phyloP scores from a whole-genome alignment of 2,113 vertebrate genomes.

The Columba janthina region DNA sequence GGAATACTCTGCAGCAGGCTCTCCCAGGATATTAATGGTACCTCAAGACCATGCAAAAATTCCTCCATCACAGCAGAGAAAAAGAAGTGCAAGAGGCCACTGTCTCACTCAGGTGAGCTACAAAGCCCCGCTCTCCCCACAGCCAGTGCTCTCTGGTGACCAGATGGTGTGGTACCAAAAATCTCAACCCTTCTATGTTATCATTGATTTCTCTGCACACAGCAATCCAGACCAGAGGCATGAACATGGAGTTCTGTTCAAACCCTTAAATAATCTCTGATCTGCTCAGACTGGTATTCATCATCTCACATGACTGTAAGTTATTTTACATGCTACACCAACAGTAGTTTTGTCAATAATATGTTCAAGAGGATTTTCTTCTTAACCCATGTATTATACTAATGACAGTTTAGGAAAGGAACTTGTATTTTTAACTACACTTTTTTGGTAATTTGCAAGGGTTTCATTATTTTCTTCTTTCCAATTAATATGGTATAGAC shows the following conservation, averaged over 20 bases:
- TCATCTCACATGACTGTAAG: neutral
- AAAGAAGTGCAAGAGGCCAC: neutral
- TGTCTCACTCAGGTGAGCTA: neutral
- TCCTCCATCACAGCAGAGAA: neutral
- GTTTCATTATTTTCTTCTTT: conserved; percentile 34
- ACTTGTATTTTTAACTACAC: neutral
- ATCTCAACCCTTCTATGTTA: neutral
- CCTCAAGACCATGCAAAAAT: neutral
- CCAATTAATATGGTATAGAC: neutral
- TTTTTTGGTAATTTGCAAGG: neutral
- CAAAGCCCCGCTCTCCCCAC: neutral
- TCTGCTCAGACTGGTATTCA: neutral
- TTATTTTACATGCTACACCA: neutral
- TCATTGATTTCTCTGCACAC: neutral
- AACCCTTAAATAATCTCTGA: neutral
- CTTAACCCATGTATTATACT: neutral
- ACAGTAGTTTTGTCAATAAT: neutral
- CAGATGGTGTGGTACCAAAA: neutral
- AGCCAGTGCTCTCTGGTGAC: neutral
- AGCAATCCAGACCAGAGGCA: neutral
- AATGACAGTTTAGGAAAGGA: neutral
- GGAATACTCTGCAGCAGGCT: neutral
- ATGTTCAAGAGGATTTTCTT: neutral
- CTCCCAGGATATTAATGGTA: neutral
- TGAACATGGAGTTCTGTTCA: neutral